Evolutionary conservation across 2,888 invertebrate species (phyloP).

Genomic region (Apotomis capreana): DNA sequence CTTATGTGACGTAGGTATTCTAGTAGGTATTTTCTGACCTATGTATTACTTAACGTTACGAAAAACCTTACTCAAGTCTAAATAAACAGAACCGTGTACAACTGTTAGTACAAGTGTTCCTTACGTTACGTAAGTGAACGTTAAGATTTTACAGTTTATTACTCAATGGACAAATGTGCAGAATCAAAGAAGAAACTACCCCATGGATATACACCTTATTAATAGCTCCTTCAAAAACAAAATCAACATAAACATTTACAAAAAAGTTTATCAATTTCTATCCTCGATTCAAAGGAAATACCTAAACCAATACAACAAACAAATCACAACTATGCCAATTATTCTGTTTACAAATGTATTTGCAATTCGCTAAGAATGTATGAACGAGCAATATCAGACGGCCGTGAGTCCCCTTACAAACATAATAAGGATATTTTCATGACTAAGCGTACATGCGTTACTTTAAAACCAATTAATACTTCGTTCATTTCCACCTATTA

Average conservation of each 20-base stretch:
- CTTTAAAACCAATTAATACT: background rate
- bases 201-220: too few relatives aligned
- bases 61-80: too few relatives aligned
- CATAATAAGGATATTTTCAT: slow-evolving; percentile 11
- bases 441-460: background rate
- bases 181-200: too few relatives aligned
- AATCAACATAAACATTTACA: slow-evolving; percentile 1
- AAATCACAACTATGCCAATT: slow-evolving; percentile 24
- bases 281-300: background rate
- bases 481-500: background rate
- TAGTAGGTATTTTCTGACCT: too few relatives aligned
- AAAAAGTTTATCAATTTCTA: background rate
- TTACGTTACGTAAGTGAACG: too few relatives aligned
- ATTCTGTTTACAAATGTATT: slow-evolving; percentile 30
- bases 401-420: slow-evolving; percentile 9
- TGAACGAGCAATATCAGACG: background rate
- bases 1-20: too few relatives aligned
- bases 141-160: too few relatives aligned
- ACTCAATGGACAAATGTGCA: too few relatives aligned
- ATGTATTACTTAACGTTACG: too few relatives aligned
- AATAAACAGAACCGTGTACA: too few relatives aligned
- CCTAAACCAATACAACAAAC: slow-evolving; percentile 29
- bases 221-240: background rate
- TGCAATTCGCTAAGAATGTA: background rate
- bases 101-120: too few relatives aligned